Base-by-base conservation (phyloP, 2,797 vertebrate species). In the Rhabdomys pumilio region DNA sequence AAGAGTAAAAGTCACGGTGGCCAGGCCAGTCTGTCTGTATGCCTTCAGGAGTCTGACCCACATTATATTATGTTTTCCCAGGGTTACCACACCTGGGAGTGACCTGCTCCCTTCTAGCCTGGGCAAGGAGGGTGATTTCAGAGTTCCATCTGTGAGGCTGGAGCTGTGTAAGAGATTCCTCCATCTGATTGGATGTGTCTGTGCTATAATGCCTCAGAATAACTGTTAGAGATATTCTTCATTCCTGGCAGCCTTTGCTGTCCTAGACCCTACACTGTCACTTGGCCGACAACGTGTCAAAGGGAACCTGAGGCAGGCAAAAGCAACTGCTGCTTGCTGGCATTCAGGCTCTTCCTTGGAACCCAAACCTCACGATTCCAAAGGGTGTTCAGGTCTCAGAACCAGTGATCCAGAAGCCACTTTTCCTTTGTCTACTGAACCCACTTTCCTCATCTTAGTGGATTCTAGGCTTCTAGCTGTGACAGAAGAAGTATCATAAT, bases 391-490 rank as follows among this genome's bases (percentile, higher is more conserved):
- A 90, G 4, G 38, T 81, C 76, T 38, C 24, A 14, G 41, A 93
- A 77, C 7, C 47, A 79, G 31, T 61, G 10, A 93, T n/a, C 55
- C 41, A 72, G 55, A 95, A 84, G 65, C 22, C 11, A 38, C 26
- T 67, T 57, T 94, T 65, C 86, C 61, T 90, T 67, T 89, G 50
- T 57, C 4, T 19, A 29, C 41, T 72, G 20, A 94, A 44, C 4
- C 41, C 31, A n/a, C 24, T 94, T 26, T n/a, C 34, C 50, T 50
- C 29, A 55, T 77, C 47, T 86, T 65, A 57, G 75, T n/a, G 69
- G 57, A 65, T 55, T 86, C 79, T 92, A 19, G 67, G 17, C 55
- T 91, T 91, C 63, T 90, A 75, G 26, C 34, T 67, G 81, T 65
- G 38, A 41, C 41, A 76, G 81, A 55, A 76, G 77, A 87, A 73